Conservation (phyloP, 2,797 vertebrate species). For the Triplophysa bombifrons region DNA sequence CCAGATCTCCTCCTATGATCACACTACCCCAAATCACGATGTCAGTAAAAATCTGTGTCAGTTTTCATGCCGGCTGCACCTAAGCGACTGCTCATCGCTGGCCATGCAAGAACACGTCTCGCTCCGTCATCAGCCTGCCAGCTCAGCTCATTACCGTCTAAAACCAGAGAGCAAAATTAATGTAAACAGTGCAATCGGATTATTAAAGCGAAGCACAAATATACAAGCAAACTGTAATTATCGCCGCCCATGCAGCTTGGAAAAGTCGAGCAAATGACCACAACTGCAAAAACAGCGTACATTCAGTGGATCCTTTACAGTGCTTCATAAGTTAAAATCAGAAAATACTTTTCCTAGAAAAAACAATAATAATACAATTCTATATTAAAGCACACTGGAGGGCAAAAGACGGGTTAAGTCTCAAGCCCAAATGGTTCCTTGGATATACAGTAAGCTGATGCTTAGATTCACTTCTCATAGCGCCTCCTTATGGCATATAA, state of each 20-base stretch:
- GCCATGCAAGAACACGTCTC: background rate
- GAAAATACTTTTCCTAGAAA: background rate
- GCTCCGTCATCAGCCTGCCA: background rate
- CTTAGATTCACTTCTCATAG: background rate
- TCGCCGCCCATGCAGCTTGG: background rate
- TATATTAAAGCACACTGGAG: background rate
- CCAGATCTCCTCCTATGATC: constrained; percentile 40
- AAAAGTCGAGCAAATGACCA: background rate
- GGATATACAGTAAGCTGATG: background rate
- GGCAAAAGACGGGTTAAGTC: background rate
- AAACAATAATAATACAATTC: background rate
- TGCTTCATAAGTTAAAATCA: background rate
- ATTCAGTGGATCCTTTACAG: background rate
- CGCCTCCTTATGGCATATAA: background rate
- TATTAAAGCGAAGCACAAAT: background rate
- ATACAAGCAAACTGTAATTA: background rate
- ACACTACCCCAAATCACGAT: constrained; percentile 10
- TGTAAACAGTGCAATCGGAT: constrained; percentile 15
- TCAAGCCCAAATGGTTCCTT: background rate
- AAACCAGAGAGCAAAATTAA: background rate
- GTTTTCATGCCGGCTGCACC: constrained; percentile 12
- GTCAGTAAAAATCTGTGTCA: constrained; percentile 10
- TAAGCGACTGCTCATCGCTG: background rate
- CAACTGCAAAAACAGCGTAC: background rate
- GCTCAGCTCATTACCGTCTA: background rate